Base-by-base conservation (phyloP, 2,888 invertebrate species). In the Sinelater perroti region DNA sequence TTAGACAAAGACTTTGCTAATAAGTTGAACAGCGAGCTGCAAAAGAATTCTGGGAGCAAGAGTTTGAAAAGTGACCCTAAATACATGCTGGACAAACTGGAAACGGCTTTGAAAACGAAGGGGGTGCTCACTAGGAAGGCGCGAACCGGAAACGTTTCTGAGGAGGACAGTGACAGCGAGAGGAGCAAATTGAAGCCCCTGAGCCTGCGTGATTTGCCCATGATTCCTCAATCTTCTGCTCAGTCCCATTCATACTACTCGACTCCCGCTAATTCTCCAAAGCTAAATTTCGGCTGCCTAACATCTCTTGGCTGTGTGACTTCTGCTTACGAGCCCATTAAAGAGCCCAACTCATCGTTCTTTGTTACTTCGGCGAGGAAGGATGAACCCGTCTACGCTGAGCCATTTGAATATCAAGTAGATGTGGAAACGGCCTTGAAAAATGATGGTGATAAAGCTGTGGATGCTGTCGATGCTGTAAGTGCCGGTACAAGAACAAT, bases 71-170 rank as follows among this genome's bases (percentile, higher is more conserved):
- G 75, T 13, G 85, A 85, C 65, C 81, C 87, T 0, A 84, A 85
- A 71, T 81, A 86, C 60, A 88, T 87, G 85, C 73, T 88, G 0
- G 83, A 84, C 64, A 87, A 87, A 67, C 73, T 87, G 0, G 87
- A 87, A 71, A 81, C 81, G 58, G 85, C 84, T 0, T 70, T 87
- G 50, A 78, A 81, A 45, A 83, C 82, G 3, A 81, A 82, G 58
- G 78, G 76, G 64, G 64, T 77, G 6, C 67, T 68, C 53, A 52
- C 67, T 31, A 65, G 69, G 55, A 70, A 67, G 51, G 54, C 54
- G 7, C 71, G 68, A 66, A 61, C 68, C 5, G 68, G 69, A 2
- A 70, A 71, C 7, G 72, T 70, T 3, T 76, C 75, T 2, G 75
- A 75, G 3, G 75, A 75, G 54, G 76, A 77, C 52, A 73, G 74